Conservation (phyloP, 1,140 invertebrate species). For the Hyposmocoma kahamanoa region DNA sequence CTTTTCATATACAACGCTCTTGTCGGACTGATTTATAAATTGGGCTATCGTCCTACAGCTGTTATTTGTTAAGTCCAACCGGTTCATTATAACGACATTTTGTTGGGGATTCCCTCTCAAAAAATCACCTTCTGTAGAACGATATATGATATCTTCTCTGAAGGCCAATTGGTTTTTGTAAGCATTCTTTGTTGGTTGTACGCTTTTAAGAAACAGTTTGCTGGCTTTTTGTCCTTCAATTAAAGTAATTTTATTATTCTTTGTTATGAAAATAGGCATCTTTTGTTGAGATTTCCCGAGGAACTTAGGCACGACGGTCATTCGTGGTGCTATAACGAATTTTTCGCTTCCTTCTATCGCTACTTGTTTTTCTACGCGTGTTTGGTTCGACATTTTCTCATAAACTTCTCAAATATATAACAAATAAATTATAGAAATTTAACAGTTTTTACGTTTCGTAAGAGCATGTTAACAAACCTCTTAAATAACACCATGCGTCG, state of each 20-base stretch:
- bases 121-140: slow-evolving; percentile 30
- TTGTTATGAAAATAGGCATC: slow-evolving; percentile 25
- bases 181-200: not conserved
- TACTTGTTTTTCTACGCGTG: too few relatives aligned
- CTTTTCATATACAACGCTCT: slow-evolving; percentile 16
- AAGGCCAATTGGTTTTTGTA: slow-evolving; percentile 5
- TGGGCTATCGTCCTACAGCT: slow-evolving; percentile 32
- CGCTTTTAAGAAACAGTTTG: not conserved
- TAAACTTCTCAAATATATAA: too few relatives aligned
- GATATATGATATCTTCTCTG: slow-evolving; percentile 46
- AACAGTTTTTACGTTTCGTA: too few relatives aligned
- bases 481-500: too few relatives aligned
- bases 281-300: too few relatives aligned
- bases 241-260: slow-evolving; percentile 6
- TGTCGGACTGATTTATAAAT: slow-evolving; percentile 8
- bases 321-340: too few relatives aligned
- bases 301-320: too few relatives aligned
- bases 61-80: slow-evolving; percentile 25
- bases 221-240: not conserved
- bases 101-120: slow-evolving; percentile 32
- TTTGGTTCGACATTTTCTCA: too few relatives aligned
- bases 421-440: too few relatives aligned
- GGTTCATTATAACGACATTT: slow-evolving; percentile 28
- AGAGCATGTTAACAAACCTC: too few relatives aligned
- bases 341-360: too few relatives aligned